phyloP scores from a whole-genome alignment of 30 jellyfish, hydroid and myxozoan species.

The Pseudorhiza aurosa region DNA sequence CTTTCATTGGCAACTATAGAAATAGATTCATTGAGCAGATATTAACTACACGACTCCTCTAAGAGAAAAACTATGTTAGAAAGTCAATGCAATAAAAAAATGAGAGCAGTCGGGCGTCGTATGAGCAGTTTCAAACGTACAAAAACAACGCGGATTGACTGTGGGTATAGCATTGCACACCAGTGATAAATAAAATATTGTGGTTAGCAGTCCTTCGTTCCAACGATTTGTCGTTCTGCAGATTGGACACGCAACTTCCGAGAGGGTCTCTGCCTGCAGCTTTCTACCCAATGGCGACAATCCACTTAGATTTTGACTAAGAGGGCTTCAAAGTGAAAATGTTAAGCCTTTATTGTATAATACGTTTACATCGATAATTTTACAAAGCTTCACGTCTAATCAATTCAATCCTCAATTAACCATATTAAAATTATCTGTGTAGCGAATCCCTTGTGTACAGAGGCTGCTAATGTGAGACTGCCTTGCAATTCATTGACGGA shows the following conservation, averaged over 20 bases:
- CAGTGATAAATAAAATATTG: too few relatives aligned
- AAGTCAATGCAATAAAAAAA: too few relatives aligned
- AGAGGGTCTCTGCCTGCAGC: constrained; percentile 34
- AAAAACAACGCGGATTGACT: too few relatives aligned
- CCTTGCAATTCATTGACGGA: constrained; percentile 11
- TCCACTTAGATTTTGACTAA: constrained; percentile 31
- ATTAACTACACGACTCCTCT: too few relatives aligned
- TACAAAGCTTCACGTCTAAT: constrained; percentile 30
- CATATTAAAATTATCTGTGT: constrained; percentile 35
- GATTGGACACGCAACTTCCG: constrained; percentile 1
- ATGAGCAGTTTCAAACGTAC: too few relatives aligned
- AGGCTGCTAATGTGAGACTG: constrained; percentile 27
- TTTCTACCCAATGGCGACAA: constrained; percentile 26
- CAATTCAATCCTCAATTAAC: constrained; percentile 45
- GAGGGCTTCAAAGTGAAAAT: not conserved
- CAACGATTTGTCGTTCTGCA: not conserved
- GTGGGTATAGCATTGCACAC: too few relatives aligned
- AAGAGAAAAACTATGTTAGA: too few relatives aligned
- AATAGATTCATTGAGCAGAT: too few relatives aligned
- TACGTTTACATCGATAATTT: constrained; percentile 31
- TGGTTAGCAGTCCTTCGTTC: too few relatives aligned
- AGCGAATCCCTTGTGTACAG: constrained; percentile 20
- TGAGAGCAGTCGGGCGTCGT: too few relatives aligned
- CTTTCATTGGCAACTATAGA: too few relatives aligned
- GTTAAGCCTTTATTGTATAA: constrained; percentile 35